A percentile compares a stretch with the other conserved stretches of the same genome.
phyloP scores from a whole-genome alignment of 2,113 vertebrate genomes.

The Ammodytes marinus region DNA sequence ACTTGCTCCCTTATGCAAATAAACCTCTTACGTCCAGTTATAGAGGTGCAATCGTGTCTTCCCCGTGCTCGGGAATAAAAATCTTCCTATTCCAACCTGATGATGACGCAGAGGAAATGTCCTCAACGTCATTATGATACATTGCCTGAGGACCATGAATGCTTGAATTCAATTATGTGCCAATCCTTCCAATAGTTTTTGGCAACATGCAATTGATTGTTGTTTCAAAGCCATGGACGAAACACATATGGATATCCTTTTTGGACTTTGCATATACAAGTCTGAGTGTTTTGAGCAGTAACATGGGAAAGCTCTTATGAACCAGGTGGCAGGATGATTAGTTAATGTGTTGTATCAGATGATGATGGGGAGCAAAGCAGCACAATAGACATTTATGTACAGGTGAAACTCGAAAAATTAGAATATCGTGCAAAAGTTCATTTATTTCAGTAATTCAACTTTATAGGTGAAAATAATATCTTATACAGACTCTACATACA shows the following conservation, averaged over 20 bases:
- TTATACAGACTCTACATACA: no score
- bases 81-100: background rate
- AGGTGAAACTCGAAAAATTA: no score
- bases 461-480: no score
- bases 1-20: no score
- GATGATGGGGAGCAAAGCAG: background rate
- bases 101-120: background rate
- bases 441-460: no score
- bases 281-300: background rate
- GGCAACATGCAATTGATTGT: background rate
- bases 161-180: background rate
- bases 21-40: no score
- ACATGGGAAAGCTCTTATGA: background rate
- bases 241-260: no score
- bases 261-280: no score
- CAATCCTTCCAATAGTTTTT: background rate
- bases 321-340: background rate
- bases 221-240: background rate
- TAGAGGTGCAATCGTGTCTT: no score
- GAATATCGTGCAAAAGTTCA: no score
- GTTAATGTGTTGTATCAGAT: background rate
- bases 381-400: conserved; percentile 30
- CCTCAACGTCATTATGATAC: background rate
- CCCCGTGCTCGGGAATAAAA: no score
- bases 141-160: background rate